phyloP scores from a whole-genome alignment of 2,797 vertebrate species.

The Epinephelus awoara region DNA sequence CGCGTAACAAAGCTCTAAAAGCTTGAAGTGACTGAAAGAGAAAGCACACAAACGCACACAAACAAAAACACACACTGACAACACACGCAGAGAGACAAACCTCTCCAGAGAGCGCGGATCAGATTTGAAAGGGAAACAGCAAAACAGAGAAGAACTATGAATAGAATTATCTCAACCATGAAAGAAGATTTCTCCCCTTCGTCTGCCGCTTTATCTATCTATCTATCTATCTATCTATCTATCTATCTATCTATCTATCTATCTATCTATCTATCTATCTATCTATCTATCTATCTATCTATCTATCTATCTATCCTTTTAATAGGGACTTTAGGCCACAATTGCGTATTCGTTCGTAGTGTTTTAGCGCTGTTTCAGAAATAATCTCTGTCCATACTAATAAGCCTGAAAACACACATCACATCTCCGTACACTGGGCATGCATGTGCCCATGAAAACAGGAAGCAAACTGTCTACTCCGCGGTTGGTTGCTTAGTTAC shows the following conservation, averaged over 20 bases:
- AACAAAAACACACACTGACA: neutral
- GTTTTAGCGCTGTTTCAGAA: too few relatives aligned
- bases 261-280: too few relatives aligned
- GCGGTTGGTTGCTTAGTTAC: too few relatives aligned
- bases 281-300: too few relatives aligned
- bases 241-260: neutral
- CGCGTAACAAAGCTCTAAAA: conserved; percentile 27
- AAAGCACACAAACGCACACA: conserved; percentile 9
- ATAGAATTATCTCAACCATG: conserved; percentile 32
- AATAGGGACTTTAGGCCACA: too few relatives aligned
- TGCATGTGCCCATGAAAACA: too few relatives aligned
- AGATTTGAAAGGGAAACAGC: conserved; percentile 33
- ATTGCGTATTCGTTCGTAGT: too few relatives aligned
- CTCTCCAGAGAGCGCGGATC: conserved; percentile 28
- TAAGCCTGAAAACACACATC: too few relatives aligned
- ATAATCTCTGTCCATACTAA: too few relatives aligned
- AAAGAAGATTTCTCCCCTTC: conserved; percentile 29
- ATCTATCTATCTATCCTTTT: too few relatives aligned
- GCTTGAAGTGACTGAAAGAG: conserved; percentile 11
- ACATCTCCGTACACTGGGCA: too few relatives aligned
- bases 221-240: conserved; percentile 7
- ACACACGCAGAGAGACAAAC: conserved; percentile 8
- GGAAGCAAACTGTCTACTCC: too few relatives aligned
- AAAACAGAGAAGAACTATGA: conserved; percentile 43
- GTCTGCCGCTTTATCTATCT: neutral